Conservation (phyloP, 2,888 invertebrate species). For the Heliconius ismenius region DNA sequence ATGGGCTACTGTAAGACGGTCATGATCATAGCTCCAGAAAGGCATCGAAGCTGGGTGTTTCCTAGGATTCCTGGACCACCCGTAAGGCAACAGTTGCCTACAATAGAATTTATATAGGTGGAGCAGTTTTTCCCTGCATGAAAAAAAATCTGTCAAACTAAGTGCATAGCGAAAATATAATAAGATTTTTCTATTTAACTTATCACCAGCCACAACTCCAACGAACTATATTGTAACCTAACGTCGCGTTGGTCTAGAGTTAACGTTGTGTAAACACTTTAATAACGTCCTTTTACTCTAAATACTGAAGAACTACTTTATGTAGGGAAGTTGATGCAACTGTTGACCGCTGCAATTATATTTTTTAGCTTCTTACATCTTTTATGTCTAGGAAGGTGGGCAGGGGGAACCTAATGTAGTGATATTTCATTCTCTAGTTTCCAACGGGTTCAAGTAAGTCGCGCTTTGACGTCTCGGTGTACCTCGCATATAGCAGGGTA, state of each 20-base stretch:
- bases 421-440: neutral
- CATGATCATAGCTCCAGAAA: too few relatives aligned
- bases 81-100: too few relatives aligned
- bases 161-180: too few relatives aligned
- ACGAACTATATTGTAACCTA: constrained; percentile 33
- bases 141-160: too few relatives aligned
- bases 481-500: too few relatives aligned
- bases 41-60: too few relatives aligned
- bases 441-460: neutral
- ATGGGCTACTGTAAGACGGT: too few relatives aligned
- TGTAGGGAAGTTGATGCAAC: constrained; percentile 34
- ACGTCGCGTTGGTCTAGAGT: constrained; percentile 35
- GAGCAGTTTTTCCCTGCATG: too few relatives aligned
- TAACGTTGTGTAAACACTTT: constrained; percentile 47
- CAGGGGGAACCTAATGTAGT: neutral
- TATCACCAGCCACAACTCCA: neutral
- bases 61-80: too few relatives aligned
- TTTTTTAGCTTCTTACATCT: neutral
- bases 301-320: constrained; percentile 37
- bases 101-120: too few relatives aligned
- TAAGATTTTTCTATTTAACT: neutral
- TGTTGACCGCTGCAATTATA: constrained; percentile 14
- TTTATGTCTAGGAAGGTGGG: neutral
- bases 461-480: neutral
- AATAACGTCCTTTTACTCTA: constrained; percentile 56